A percentile compares a stretch with the other conserved stretches of the same genome.
phyloP scores from a whole-genome alignment of 2,888 invertebrate species.

The Plutella xylostella region DNA sequence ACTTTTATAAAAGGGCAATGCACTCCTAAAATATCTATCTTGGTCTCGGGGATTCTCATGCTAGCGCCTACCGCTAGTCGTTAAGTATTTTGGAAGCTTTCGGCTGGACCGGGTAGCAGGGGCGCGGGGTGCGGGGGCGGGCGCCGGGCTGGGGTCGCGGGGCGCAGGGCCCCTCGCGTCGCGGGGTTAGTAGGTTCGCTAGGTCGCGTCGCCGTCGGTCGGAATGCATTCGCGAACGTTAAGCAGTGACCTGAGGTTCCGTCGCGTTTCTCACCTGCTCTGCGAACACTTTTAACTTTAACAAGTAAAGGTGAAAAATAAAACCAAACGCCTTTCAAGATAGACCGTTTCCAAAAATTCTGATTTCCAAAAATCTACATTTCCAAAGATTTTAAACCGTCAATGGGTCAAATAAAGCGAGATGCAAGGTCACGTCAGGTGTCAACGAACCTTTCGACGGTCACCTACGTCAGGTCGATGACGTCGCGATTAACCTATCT shows the following conservation, averaged over 20 bases:
- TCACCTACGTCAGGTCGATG: constrained; percentile 61
- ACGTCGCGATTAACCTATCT: constrained; percentile 47
- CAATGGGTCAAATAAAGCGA: constrained; percentile 50
- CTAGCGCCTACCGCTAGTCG: constrained; percentile 47
- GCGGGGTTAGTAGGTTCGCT: constrained; percentile 69
- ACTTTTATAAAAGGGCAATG: not conserved
- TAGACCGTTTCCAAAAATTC: too few species aligned
- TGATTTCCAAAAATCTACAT: too few species aligned
- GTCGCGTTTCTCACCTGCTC: constrained; percentile 57
- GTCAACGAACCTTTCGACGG: constrained; percentile 63
- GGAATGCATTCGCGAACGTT: constrained; percentile 69
- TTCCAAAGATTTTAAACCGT: constrained; percentile 23
- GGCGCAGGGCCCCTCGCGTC: constrained; percentile 62
- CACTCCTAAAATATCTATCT: constrained; percentile 8
- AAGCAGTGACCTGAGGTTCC: constrained; percentile 66
- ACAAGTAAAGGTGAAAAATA: constrained; percentile 10
- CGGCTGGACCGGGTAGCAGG: constrained; percentile 54
- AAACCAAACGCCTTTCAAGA: too few species aligned
- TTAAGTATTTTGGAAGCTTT: constrained; percentile 65
- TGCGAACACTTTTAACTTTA: constrained; percentile 35
- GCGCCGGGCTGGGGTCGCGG: constrained; percentile 61
- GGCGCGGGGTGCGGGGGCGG: constrained; percentile 41
- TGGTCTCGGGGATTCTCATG: constrained; percentile 13
- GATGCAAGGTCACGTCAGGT: constrained; percentile 62
- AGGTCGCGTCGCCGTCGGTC: constrained; percentile 66